A percentile compares a stretch with the other conserved stretches of the same genome.
These are phyloP conservation scores for Tiaroga cobitis DNA, from an alignment of 2,797 vertebrate genomes.

Conservation along the genomic window DNA sequence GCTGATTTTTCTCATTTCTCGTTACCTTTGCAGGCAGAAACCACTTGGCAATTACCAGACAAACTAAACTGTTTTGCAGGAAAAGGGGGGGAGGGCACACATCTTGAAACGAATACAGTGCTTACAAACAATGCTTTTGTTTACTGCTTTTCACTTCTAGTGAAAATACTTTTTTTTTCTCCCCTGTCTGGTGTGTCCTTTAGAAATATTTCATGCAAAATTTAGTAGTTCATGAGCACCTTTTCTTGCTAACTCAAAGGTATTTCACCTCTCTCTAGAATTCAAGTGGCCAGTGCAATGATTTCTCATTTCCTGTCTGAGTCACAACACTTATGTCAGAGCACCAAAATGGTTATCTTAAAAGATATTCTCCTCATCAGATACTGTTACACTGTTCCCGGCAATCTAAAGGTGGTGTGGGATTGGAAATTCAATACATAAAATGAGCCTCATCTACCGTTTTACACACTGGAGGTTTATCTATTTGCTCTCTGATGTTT, in stretches of 20 bases:
- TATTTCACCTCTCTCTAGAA: slow-evolving; percentile 57
- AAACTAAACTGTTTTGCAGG: slow-evolving; percentile 14
- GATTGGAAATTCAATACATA: not conserved
- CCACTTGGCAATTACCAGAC: slow-evolving; percentile 49
- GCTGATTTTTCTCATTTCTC: slow-evolving; percentile 47
- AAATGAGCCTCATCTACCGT: not conserved
- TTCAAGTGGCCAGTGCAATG: slow-evolving; percentile 29
- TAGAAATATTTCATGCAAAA: not conserved
- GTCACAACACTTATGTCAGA: slow-evolving; percentile 48
- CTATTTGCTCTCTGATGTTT: not conserved
- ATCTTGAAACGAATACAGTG: not conserved
- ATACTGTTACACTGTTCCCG: slow-evolving; percentile 48
- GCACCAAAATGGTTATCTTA: slow-evolving; percentile 57
- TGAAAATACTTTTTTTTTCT: no score
- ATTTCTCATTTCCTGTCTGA: slow-evolving; percentile 70
- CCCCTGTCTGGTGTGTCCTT: not conserved
- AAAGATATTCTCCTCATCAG: slow-evolving; percentile 55
- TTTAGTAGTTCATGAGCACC: not conserved
- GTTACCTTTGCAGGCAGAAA: slow-evolving; percentile 35
- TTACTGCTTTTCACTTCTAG: not conserved
- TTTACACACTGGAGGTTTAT: slow-evolving; percentile 12
- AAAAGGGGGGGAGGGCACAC: not conserved
- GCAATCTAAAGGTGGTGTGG: slow-evolving; percentile 12
- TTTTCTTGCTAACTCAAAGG: slow-evolving; percentile 21
- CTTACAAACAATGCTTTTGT: not conserved